Evolutionary conservation across 64 coral and sea anemone species (phyloP).

Genomic region (Dendrophyllia cribrosa): DNA sequence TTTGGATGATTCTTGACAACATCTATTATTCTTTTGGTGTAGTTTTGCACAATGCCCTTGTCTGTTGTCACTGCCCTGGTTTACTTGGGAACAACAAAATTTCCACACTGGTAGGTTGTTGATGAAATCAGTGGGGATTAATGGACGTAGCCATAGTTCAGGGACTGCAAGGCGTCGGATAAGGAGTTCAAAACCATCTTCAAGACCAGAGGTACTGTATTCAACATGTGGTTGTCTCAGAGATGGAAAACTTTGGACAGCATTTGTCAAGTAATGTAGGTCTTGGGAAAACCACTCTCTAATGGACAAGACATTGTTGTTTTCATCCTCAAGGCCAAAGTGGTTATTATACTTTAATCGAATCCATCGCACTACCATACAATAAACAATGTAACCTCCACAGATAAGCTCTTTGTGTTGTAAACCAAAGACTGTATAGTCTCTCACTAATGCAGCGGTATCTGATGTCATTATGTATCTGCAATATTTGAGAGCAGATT

Average conservation of each 20-base stretch:
- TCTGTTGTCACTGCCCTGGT: neutral
- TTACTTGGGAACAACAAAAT: conserved; percentile 33
- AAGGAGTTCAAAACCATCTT: conserved; percentile 78
- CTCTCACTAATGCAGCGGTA: conserved; percentile 70
- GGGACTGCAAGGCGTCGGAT: conserved; percentile 74
- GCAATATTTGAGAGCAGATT: conserved; percentile 74
- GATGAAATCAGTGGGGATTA: conserved; percentile 75
- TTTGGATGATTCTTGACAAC: conserved; percentile 6
- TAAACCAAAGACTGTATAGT: conserved; percentile 55
- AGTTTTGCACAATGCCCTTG: neutral
- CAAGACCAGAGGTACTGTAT: conserved; percentile 63
- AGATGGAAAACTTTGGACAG: conserved; percentile 68
- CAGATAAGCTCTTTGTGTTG: conserved; percentile 54
- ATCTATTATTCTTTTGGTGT: neutral
- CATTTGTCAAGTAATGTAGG: conserved; percentile 76
- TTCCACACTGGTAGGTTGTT: conserved; percentile 65
- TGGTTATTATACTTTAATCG: conserved; percentile 72
- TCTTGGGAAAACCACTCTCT: conserved; percentile 88
- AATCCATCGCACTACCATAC: conserved; percentile 62
- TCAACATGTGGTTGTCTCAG: conserved; percentile 67
- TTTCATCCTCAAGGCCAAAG: conserved; percentile 62
- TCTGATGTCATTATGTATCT: conserved; percentile 88
- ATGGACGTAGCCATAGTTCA: conserved; percentile 76
- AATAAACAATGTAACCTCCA: conserved; percentile 77
- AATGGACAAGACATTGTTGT: conserved; percentile 13